phyloP scores from a whole-genome alignment of 64 coral and sea anemone genomes.

The Dendronephthya gigantea region DNA sequence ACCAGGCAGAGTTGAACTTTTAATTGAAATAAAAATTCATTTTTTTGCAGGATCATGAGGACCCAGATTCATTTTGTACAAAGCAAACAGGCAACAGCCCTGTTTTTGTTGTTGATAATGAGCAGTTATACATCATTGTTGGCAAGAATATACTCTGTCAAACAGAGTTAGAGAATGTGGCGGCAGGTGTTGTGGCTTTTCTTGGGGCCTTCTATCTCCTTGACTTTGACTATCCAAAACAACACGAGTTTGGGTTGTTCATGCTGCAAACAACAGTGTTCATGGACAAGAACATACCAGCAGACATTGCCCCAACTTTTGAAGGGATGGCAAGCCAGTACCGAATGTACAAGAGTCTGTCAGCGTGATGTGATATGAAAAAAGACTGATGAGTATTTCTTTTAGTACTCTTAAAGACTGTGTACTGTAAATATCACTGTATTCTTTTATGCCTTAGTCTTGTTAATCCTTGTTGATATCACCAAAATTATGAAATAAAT shows the following conservation, averaged over 20 bases:
- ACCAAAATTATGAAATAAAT: too few relatives aligned
- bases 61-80: neutral
- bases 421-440: too few relatives aligned
- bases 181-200: neutral
- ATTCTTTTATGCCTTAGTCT: too few relatives aligned
- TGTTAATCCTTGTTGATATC: too few relatives aligned
- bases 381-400: too few relatives aligned
- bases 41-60: neutral
- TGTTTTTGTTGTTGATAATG: neutral
- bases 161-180: neutral
- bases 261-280: neutral
- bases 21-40: too few relatives aligned
- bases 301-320: neutral
- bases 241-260: neutral
- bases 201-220: neutral
- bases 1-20: too few relatives aligned
- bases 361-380: too few relatives aligned
- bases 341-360: neutral
- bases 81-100: neutral
- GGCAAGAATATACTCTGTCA: neutral
- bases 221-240: neutral
- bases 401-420: too few relatives aligned
- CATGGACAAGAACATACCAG: neutral
- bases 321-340: neutral
- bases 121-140: neutral